Conservation (phyloP, 2,888 invertebrate genomes). For the Tricholauxania praeusta region DNA sequence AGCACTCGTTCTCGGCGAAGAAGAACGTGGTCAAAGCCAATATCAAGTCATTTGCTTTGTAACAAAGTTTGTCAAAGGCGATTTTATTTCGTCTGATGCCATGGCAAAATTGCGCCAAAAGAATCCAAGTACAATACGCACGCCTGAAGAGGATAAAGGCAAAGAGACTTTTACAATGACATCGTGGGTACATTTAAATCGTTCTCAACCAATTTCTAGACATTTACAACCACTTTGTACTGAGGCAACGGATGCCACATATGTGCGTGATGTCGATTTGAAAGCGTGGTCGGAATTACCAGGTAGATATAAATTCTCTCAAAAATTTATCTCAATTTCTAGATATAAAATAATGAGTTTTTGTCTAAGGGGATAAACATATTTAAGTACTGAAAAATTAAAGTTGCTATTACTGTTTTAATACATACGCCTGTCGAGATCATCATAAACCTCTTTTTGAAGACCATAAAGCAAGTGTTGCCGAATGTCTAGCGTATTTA, state of each 20-base stretch:
- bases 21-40: constrained; percentile 90
- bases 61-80: constrained; percentile 89
- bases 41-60: constrained; percentile 93
- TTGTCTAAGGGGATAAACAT: background rate
- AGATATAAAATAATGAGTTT: background rate
- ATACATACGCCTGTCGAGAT: too few species aligned
- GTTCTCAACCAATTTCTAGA: constrained; percentile 77
- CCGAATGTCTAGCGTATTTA: too few species aligned
- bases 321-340: too few species aligned
- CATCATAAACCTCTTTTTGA: too few species aligned
- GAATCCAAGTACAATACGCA: constrained; percentile 88
- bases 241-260: constrained; percentile 82
- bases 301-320: constrained; percentile 69
- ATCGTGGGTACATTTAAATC: constrained; percentile 79
- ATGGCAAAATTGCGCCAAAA: constrained; percentile 94
- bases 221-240: constrained; percentile 82
- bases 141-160: constrained; percentile 91
- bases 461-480: too few species aligned
- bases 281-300: constrained; percentile 83
- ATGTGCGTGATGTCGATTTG: constrained; percentile 82
- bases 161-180: constrained; percentile 87
- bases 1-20: constrained; percentile 89
- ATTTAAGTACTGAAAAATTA: background rate
- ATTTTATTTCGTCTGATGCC: constrained; percentile 95
- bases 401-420: background rate